Evolutionary conservation across 2,113 vertebrate genomes (phyloP).

Genomic region (Rhodinocichla rosea): DNA sequence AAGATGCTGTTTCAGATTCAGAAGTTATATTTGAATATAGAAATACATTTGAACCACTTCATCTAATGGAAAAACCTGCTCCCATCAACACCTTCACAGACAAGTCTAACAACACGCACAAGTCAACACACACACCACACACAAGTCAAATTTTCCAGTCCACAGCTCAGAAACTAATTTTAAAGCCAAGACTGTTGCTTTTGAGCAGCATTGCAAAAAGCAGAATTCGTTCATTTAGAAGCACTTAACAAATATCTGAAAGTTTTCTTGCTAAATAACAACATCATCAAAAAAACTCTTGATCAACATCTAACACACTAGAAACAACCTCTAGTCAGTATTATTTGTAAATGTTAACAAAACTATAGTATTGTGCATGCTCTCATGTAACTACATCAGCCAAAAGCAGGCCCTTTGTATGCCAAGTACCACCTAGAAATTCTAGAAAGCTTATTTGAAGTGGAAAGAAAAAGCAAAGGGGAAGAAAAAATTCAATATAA

Average conservation of each 20-base stretch:
- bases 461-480: not conserved
- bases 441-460: not conserved
- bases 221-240: not conserved
- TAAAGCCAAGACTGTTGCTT: not conserved
- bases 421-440: not conserved
- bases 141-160: not conserved
- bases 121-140: not conserved
- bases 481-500: not conserved
- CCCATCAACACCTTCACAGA: not conserved
- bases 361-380: accelerated
- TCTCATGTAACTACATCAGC: not conserved
- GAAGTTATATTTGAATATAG: not conserved
- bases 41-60: not conserved
- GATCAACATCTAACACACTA: not conserved
- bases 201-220: not conserved
- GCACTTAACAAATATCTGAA: not conserved
- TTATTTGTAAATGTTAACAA: not conserved
- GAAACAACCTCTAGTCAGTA: not conserved
- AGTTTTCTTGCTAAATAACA: not conserved
- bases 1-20: not conserved
- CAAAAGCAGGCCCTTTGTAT: not conserved
- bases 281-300: not conserved
- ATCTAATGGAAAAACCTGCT: not conserved
- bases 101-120: not conserved
- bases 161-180: not conserved